These are phyloP conservation scores for Cephus sareptanus DNA, from an alignment of 2,888 invertebrate species.

Conservation along the genomic window DNA sequence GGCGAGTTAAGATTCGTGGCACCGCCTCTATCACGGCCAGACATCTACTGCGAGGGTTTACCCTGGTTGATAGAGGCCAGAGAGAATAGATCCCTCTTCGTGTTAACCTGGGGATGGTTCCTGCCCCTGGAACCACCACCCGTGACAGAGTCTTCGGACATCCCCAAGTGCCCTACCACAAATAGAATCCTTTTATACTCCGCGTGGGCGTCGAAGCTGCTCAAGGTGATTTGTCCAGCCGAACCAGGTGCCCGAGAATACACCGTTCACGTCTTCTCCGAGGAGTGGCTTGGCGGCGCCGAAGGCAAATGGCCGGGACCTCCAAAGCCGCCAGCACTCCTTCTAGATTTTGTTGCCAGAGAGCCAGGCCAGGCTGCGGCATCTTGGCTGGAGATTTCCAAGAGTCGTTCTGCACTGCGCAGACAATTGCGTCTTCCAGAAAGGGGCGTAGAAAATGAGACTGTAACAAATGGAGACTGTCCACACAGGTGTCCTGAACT, in stretches of 20 bases:
- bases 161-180: slow-evolving; percentile 78
- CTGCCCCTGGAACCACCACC: slow-evolving; percentile 73
- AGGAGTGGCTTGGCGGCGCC: slow-evolving; percentile 76
- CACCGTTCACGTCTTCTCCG: slow-evolving; percentile 82
- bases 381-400: slow-evolving; percentile 80
- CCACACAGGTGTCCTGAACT: slow-evolving; percentile 63
- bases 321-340: slow-evolving; percentile 71
- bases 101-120: slow-evolving; percentile 86
- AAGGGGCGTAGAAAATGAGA: slow-evolving; percentile 51
- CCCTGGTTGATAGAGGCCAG: slow-evolving; percentile 86
- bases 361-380: slow-evolving; percentile 83
- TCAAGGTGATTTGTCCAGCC: slow-evolving; percentile 79
- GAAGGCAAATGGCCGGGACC: slow-evolving; percentile 56
- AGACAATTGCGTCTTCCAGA: slow-evolving; percentile 70
- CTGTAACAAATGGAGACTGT: slow-evolving; percentile 52
- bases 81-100: slow-evolving; percentile 82
- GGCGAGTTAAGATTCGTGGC: slow-evolving; percentile 76
- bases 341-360: slow-evolving; percentile 76
- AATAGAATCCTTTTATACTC: slow-evolving; percentile 86
- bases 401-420: slow-evolving; percentile 73
- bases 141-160: slow-evolving; percentile 49
- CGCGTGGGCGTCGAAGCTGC: slow-evolving; percentile 72
- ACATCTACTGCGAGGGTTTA: slow-evolving; percentile 77
- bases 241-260: slow-evolving; percentile 75
- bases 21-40: slow-evolving; percentile 72